These are phyloP conservation scores for Actinopyga echinites DNA, from an alignment of 53 echinoderm and acorn worm genomes.

Conservation along the genomic window DNA sequence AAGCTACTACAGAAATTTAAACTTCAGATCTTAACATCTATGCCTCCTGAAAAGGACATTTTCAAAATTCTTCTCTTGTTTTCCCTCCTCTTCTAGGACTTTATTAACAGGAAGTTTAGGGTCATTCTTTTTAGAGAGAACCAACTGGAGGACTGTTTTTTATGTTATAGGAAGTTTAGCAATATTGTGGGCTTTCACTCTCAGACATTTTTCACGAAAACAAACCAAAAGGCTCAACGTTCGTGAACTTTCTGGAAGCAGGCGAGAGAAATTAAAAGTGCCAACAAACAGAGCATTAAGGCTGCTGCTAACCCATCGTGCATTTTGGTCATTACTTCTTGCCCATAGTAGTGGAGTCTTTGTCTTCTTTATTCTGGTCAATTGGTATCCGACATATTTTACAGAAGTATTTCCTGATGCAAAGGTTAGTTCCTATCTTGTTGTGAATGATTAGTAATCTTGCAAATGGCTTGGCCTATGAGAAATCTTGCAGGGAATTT, in stretches of 20 bases:
- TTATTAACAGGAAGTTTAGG: conserved; percentile 78
- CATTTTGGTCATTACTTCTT: conserved; percentile 70
- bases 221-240: conserved; percentile 33
- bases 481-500: too few relatives aligned
- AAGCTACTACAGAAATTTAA: too few relatives aligned
- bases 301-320: not conserved
- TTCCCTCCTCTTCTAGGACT: conserved; percentile 46
- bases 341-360: conserved; percentile 70
- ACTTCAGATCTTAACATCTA: too few relatives aligned
- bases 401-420: conserved; percentile 82
- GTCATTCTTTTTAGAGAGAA: conserved; percentile 67
- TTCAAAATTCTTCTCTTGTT: not conserved
- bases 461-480: too few relatives aligned
- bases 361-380: conserved; percentile 76
- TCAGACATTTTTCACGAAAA: conserved; percentile 40
- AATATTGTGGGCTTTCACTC: conserved; percentile 50
- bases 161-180: conserved; percentile 72
- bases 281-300: not conserved
- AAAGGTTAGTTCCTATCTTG: conserved; percentile 54
- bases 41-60: too few relatives aligned
- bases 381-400: conserved; percentile 93
- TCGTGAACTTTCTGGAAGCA: conserved; percentile 30
- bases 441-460: too few relatives aligned
- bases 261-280: not conserved
- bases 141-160: conserved; percentile 70